Conservation (phyloP, 2,113 vertebrate species). For the Nycticorax nycticorax region DNA sequence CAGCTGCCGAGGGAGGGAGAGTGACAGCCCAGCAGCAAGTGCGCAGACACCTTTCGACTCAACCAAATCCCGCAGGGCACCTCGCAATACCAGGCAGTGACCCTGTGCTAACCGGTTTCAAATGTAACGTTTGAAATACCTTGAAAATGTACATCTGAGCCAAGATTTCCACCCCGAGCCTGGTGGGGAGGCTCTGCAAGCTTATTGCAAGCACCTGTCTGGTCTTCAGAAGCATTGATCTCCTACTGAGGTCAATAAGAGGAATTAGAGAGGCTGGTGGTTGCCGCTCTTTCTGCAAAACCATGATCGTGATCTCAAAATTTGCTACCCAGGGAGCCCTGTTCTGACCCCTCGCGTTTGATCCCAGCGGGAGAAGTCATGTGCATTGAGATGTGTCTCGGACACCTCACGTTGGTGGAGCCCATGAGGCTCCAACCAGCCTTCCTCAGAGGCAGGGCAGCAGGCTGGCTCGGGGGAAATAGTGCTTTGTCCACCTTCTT, state of each 20-base stretch:
- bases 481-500: background rate
- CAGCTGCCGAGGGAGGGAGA: background rate
- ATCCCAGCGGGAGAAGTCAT: slow-evolving; percentile 24
- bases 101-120: slow-evolving; percentile 45
- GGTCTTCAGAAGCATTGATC: slow-evolving; percentile 28
- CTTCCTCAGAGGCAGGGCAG: background rate
- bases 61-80: background rate
- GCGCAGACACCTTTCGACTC: slow-evolving; percentile 4
- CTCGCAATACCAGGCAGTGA: background rate
- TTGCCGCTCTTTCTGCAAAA: background rate
- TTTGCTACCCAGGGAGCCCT: background rate
- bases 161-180: slow-evolving; percentile 31
- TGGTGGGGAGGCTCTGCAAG: slow-evolving; percentile 35
- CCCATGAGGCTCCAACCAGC: background rate
- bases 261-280: slow-evolving; percentile 1
- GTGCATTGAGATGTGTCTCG: background rate
- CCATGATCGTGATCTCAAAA: background rate
- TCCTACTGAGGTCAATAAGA: slow-evolving; percentile 35
- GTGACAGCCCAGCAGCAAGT: slow-evolving; percentile 43
- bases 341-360: background rate
- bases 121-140: slow-evolving; percentile 59
- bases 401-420: background rate
- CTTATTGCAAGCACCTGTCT: slow-evolving; percentile 60
- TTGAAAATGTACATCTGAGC: slow-evolving; percentile 19
- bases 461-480: background rate